These are phyloP conservation scores for Isichthys henryi DNA, from an alignment of 2,113 vertebrate species.

Conservation along the genomic window DNA sequence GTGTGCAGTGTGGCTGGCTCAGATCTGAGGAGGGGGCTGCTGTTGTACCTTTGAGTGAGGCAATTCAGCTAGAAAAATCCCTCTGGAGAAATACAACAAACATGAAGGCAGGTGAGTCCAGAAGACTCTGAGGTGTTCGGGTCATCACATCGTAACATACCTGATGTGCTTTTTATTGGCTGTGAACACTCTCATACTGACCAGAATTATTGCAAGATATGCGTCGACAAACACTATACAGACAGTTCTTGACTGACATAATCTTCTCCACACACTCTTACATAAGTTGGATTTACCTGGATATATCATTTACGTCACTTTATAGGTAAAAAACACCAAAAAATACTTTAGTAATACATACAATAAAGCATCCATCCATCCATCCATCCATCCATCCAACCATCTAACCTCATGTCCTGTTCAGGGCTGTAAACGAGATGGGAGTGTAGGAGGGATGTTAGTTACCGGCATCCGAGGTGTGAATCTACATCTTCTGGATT, in stretches of 20 bases:
- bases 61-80: neutral
- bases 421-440: neutral
- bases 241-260: neutral
- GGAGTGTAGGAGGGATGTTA: neutral
- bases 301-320: neutral
- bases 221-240: neutral
- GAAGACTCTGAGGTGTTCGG: neutral
- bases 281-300: neutral
- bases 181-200: neutral
- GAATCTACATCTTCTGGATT: neutral
- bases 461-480: neutral
- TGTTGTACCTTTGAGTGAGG: neutral
- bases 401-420: neutral
- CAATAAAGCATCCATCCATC: neutral
- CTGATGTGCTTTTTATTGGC: neutral
- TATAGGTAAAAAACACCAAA: neutral
- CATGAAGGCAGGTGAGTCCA: neutral
- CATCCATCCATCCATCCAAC: neutral
- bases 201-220: neutral
- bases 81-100: neutral
- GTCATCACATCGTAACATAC: neutral
- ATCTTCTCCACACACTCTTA: neutral
- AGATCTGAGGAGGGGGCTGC: neutral
- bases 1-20: neutral
- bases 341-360: neutral